phyloP scores from a whole-genome alignment of 2,888 invertebrate species.

The Orchestes rusci region DNA sequence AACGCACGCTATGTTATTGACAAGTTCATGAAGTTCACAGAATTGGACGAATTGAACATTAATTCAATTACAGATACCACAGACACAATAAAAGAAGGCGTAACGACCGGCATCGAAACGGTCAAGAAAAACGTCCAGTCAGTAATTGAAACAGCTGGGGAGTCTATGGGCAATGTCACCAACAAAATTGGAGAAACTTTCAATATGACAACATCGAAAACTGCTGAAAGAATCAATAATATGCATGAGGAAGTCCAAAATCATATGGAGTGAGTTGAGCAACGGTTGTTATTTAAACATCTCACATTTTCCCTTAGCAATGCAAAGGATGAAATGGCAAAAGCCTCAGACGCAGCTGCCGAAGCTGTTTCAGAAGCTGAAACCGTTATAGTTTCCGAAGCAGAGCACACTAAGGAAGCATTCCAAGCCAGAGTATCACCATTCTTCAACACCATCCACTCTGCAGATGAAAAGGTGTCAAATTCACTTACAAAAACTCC shows the following conservation, averaged over 20 bases:
- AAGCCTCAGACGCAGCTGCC: constrained; percentile 30
- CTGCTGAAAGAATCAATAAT: constrained; percentile 30
- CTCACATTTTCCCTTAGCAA: too few relatives aligned
- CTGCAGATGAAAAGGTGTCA: constrained; percentile 23
- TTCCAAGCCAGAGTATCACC: constrained; percentile 22
- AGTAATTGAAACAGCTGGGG: constrained; percentile 37
- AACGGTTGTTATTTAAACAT: too few relatives aligned
- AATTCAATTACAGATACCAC: constrained; percentile 36
- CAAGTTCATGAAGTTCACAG: too few relatives aligned
- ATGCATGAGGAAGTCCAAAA: constrained; percentile 29
- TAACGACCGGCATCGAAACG: constrained; percentile 37
- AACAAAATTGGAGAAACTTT: constrained; percentile 39
- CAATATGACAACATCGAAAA: constrained; percentile 31
- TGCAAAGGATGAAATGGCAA: constrained; percentile 14
- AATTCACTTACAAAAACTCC: not conserved
- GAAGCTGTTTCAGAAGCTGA: constrained; percentile 40
- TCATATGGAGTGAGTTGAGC: not conserved
- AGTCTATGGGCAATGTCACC: constrained; percentile 36
- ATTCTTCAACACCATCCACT: constrained; percentile 29
- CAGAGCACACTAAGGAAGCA: constrained; percentile 29
- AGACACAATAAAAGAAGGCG: constrained; percentile 28
- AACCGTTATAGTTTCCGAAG: constrained; percentile 37
- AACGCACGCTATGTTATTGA: too few relatives aligned
- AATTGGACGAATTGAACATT: too few relatives aligned
- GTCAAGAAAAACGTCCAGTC: constrained; percentile 38